Evolutionary conservation across 2,888 invertebrate genomes (phyloP).

Genomic region (Automeris io): DNA sequence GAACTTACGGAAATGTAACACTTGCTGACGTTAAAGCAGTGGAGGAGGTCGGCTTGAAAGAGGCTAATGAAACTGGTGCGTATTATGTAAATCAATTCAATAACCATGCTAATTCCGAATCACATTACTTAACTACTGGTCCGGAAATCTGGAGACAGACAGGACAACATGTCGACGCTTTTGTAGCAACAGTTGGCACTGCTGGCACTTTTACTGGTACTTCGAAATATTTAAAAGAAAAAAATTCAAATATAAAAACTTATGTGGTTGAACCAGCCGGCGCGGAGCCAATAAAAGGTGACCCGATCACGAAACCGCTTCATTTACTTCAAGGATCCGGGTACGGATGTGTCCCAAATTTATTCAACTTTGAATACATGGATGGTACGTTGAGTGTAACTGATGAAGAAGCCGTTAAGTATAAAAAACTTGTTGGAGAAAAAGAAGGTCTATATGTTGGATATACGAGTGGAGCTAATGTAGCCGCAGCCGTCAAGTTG

Average conservation of each 20-base stretch:
- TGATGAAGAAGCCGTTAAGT: slow-evolving; percentile 55
- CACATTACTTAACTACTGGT: slow-evolving; percentile 62
- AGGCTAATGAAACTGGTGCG: slow-evolving; percentile 48
- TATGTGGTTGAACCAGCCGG: slow-evolving; percentile 62
- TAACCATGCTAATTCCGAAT: slow-evolving; percentile 44
- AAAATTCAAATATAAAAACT: slow-evolving; percentile 46
- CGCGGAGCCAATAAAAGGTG: slow-evolving; percentile 58
- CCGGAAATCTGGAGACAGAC: slow-evolving; percentile 70
- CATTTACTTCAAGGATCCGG: slow-evolving; percentile 67
- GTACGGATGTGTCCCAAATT: slow-evolving; percentile 56
- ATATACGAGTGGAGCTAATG: slow-evolving; percentile 65
- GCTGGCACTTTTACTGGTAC: slow-evolving; percentile 62
- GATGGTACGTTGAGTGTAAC: slow-evolving; percentile 55
- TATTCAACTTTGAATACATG: slow-evolving; percentile 56
- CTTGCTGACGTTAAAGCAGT: slow-evolving; percentile 54
- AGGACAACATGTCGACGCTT: slow-evolving; percentile 58
- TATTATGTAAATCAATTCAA: slow-evolving; percentile 63
- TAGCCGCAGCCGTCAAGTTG: slow-evolving; percentile 61
- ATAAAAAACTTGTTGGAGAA: slow-evolving; percentile 49
- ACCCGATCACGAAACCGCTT: slow-evolving; percentile 55
- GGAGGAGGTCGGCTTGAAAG: slow-evolving; percentile 44
- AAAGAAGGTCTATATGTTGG: slow-evolving; percentile 65
- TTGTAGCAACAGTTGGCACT: slow-evolving; percentile 61
- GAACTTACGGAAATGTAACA: slow-evolving; percentile 63
- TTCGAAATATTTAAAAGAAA: slow-evolving; percentile 55